phyloP scores from a whole-genome alignment of 2,113 vertebrate genomes.

The Eptesicus fuscus region DNA sequence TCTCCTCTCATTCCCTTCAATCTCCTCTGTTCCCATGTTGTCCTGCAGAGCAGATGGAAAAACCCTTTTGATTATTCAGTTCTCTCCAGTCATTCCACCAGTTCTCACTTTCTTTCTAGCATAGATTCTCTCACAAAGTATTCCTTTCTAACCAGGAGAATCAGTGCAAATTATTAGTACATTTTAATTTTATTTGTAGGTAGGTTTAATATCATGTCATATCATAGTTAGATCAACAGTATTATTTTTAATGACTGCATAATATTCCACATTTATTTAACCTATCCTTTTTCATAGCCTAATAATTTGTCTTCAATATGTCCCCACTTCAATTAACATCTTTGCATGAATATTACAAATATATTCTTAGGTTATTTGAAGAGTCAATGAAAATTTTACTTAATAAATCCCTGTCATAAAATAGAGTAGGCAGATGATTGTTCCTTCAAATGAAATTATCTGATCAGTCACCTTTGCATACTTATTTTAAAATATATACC shows the following conservation, averaged over 20 bases:
- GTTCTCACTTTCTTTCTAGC: not conserved
- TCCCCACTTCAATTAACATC: not conserved
- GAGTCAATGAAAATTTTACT: not conserved
- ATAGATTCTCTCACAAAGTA: not conserved
- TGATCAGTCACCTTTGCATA: not conserved
- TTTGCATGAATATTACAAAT: not conserved
- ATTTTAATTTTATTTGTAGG: not conserved
- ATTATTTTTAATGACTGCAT: not conserved
- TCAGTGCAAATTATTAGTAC: not conserved
- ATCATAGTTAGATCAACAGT: not conserved
- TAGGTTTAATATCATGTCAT: not conserved
- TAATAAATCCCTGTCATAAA: not conserved
- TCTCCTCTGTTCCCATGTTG: not conserved
- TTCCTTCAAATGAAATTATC: not conserved
- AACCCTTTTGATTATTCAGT: not conserved
- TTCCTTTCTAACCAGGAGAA: not conserved
- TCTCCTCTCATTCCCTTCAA: not conserved
- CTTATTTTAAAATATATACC: not conserved
- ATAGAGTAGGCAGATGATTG: not conserved
- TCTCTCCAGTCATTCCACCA: not conserved
- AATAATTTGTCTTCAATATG: not conserved
- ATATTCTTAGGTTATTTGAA: not conserved
- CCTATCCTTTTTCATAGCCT: not conserved
- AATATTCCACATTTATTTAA: not conserved
- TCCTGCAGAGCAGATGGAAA: not conserved